A percentile compares a stretch with the other conserved stretches of the same genome.
Evolutionary conservation across 2,113 vertebrate genomes (phyloP).

Genomic region (Damaliscus lunatus): DNA sequence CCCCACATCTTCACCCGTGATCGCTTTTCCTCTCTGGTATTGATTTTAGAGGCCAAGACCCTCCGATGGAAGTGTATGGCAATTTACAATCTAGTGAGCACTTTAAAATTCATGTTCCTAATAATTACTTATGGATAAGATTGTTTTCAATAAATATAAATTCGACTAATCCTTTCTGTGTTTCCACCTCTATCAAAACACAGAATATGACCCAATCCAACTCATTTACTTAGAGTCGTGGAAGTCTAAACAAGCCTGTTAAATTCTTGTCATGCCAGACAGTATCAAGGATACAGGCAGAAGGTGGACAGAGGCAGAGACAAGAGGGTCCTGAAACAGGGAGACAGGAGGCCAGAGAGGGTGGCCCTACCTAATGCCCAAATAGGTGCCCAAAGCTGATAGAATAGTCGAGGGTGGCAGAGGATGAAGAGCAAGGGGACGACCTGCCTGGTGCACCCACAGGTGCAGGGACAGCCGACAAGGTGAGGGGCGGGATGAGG

Average conservation of each 20-base stretch:
- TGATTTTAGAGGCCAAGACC: background rate
- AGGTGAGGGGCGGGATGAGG: background rate
- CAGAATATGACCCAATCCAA: background rate
- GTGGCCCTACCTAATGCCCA: background rate
- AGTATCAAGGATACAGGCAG: background rate
- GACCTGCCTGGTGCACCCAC: too few species aligned
- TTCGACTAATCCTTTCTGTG: background rate
- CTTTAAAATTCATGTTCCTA: background rate
- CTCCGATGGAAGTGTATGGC: background rate
- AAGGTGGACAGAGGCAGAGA: background rate
- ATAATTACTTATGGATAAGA: constrained; percentile 29
- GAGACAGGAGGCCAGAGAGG: background rate
- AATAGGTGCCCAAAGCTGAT: background rate
- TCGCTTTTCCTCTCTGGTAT: background rate
- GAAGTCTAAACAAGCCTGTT: background rate
- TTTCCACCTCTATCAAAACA: background rate
- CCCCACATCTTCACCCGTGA: background rate
- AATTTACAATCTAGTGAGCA: background rate
- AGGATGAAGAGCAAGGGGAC: background rate
- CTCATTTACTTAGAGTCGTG: background rate
- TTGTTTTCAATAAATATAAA: constrained; percentile 26
- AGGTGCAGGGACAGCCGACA: background rate
- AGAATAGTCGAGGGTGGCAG: background rate
- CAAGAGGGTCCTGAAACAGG: background rate
- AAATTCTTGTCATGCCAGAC: background rate